Percentiles rank a stretch among this genome's conserved stretches.
Conservation (phyloP, 2,797 vertebrate genomes). For the Spizella passerina region DNA sequence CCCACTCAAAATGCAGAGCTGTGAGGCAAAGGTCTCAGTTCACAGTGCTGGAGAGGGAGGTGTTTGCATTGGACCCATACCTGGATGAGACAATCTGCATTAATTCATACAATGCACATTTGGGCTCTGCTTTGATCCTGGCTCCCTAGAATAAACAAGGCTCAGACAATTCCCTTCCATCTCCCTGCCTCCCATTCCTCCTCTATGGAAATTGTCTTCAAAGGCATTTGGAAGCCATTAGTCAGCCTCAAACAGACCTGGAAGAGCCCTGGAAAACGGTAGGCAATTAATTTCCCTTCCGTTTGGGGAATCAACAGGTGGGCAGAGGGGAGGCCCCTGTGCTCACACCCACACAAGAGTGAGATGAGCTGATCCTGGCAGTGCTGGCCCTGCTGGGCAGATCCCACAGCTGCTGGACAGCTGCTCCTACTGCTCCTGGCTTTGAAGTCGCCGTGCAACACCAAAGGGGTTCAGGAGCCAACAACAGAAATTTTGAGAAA, state of each 20-base stretch:
- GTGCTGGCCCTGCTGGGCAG: rapidly evolving
- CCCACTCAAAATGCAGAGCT: rapidly evolving
- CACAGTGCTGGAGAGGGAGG: neutral
- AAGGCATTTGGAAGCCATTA: neutral
- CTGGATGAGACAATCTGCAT: neutral
- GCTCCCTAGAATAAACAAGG: neutral
- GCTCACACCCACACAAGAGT: neutral
- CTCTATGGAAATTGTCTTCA: neutral
- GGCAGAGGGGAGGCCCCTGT: neutral
- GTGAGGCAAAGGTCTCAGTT: neutral
- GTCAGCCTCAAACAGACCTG: neutral
- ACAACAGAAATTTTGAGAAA: neutral
- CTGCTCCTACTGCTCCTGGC: neutral
- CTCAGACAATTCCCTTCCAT: neutral
- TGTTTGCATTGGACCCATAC: too few relatives aligned
- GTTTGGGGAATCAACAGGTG: neutral
- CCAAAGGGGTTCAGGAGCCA: neutral
- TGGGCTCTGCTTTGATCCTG: neutral
- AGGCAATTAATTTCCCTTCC: neutral
- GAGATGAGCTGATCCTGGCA: neutral
- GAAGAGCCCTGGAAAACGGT: neutral
- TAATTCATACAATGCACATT: neutral
- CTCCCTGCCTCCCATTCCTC: neutral
- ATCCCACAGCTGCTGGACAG: neutral
- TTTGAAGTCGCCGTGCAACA: neutral